These are phyloP conservation scores for Actinemys pallida DNA, from an alignment of 2,113 vertebrate genomes.

Conservation along the genomic window DNA sequence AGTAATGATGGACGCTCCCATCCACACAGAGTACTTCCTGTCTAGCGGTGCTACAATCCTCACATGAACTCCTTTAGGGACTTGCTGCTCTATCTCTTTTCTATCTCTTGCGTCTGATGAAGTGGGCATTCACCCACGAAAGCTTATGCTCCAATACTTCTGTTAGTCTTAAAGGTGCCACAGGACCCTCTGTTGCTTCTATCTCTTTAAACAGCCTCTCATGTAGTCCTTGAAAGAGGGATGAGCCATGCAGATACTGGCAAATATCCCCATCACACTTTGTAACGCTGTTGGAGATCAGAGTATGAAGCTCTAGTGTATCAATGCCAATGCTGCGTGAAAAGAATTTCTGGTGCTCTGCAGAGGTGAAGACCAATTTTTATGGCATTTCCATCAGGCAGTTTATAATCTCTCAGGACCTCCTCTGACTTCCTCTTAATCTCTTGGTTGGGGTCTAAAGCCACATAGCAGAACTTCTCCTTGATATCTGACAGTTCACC, in stretches of 20 bases:
- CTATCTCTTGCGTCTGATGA: no score
- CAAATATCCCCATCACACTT: constrained; percentile 86
- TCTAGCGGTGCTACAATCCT: constrained; percentile 86
- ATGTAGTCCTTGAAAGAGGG: constrained; percentile 87
- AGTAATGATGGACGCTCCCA: constrained; percentile 67
- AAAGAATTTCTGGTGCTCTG: constrained; percentile 84
- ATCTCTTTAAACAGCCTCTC: constrained; percentile 83
- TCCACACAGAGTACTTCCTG: neutral
- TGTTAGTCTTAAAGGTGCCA: no score
- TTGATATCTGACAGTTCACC: constrained; percentile 71
- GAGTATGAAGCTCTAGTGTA: constrained; percentile 86
- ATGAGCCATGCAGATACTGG: constrained; percentile 86
- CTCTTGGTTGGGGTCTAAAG: constrained; percentile 88
- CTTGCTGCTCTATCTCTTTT: constrained; percentile 84
- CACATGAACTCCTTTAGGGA: constrained; percentile 86
- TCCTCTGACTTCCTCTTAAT: constrained; percentile 75
- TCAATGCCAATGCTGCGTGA: constrained; percentile 84
- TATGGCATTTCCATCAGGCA: constrained; percentile 81
- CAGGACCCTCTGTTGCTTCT: no score
- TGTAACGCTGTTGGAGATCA: constrained; percentile 63
- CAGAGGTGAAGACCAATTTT: constrained; percentile 79
- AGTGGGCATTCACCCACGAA: no score
- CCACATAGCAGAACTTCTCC: constrained; percentile 79
- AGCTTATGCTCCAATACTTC: no score
- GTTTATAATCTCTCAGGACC: constrained; percentile 86